Base-by-base conservation (phyloP, 2,888 invertebrate species). In the Noctua janthe region DNA sequence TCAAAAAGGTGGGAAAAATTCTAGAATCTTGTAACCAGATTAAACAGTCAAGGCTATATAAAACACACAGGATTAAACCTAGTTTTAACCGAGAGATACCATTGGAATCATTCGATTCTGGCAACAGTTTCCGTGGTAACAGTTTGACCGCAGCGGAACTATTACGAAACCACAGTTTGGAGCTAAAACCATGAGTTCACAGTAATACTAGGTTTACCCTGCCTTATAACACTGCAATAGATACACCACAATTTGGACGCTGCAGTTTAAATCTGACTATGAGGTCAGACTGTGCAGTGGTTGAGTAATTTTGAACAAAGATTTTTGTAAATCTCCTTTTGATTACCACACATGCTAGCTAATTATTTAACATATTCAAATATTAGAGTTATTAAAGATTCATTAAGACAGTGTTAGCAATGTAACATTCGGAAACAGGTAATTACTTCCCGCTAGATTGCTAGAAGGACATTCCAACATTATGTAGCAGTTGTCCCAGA, bases 101-200 rank as follows among this genome's bases (percentile, higher is more conserved):
- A 74, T 74, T 83, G 74, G 54, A 67, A 85, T 67, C 71, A 74
- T 85, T 74, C 81, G 47, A 85, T 85, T 74, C 71, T 71, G 70
- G 74, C 74, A 74, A 80, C 82, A 80, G 64, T 85, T 66, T 20
- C 81, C 71, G 85, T 54, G 59, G 85, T 74, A 80, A 80, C 85
- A 59, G 59, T 71, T 39, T 74, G 71, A 81, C 83, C 81, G 71
- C 83, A 81, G 51, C 59, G 74, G 74, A 85, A 83, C 74, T 85
- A 81, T 81, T 81, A 81, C 71, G 29, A 85, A 74, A 83, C 83
- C 81, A 71, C 83, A 74, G 29, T 74, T 67, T 71, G 47, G 71
- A 74, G 66, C 74, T 81, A 62, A 43, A 81, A 29, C 73, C 85
- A 80, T 85, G 71, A 80, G 82, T 54, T 80, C 64, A 47, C 56